Conservation (phyloP, 2,113 vertebrate genomes). For the Gobio gobio region DNA sequence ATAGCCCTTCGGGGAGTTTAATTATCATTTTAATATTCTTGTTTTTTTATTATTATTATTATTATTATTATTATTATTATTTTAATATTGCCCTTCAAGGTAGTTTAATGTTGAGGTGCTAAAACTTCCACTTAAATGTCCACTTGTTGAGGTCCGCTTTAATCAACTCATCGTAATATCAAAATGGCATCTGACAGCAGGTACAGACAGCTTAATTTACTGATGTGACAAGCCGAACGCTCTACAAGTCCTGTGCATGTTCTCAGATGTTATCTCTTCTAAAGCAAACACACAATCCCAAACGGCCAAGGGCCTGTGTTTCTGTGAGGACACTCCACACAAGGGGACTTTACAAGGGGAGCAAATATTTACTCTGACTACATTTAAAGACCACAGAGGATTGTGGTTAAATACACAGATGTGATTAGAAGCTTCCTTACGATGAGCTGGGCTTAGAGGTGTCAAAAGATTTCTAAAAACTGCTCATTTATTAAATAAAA, state of each 20-base stretch:
- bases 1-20: background rate
- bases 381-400: slow-evolving; percentile 39
- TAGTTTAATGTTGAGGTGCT: background rate
- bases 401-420: slow-evolving; percentile 46
- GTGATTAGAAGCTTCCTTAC: slow-evolving; percentile 46
- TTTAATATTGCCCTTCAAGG: background rate
- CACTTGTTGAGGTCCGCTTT: background rate
- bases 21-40: background rate
- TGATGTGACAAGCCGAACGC: slow-evolving; percentile 55
- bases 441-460: background rate
- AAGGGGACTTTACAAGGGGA: slow-evolving; percentile 66
- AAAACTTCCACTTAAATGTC: background rate
- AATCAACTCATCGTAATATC: slow-evolving; percentile 14
- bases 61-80: background rate
- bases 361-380: slow-evolving; percentile 72
- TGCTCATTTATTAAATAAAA: slow-evolving; percentile 2
- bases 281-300: slow-evolving; percentile 63
- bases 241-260: slow-evolving; percentile 50
- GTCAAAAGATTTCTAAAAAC: slow-evolving; percentile 15
- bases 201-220: slow-evolving; percentile 36
- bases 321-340: slow-evolving; percentile 64
- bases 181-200: slow-evolving; percentile 50
- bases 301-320: slow-evolving; percentile 61
- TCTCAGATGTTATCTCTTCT: slow-evolving; percentile 64
- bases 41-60: too few relatives aligned